Base-by-base conservation (phyloP, 2,888 invertebrate species). In the Dryococelus australis region DNA sequence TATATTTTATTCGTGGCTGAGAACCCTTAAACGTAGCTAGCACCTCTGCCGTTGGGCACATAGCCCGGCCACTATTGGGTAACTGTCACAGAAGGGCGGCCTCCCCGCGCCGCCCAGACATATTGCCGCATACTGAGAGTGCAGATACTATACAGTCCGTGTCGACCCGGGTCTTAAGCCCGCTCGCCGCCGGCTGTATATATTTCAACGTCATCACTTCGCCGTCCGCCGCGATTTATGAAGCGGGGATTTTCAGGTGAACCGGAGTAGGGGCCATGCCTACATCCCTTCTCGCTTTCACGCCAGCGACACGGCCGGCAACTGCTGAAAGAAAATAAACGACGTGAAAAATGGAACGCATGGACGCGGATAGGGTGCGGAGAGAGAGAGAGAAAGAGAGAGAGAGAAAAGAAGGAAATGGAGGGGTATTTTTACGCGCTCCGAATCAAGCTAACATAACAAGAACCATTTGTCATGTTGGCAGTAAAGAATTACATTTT, bases 61-160 rank as follows among this genome's bases (percentile, higher is more conserved):
- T 24, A 3, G 65, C 65, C 65, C 65, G 47, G 47, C 65, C 24
- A 24, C 65, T 65, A 65, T 65, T 65, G 65, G 65, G 65, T 65
- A 65, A 65, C 65, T 65, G 65, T 65, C 65, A 65, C 65, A n/a
- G 65, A 65, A 47, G 47, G 47, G 65, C 24, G 65, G 47, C 12
- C 16, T 47, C n/a, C n/a, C 65, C 65, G 10, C 13, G 24, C 65
- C n/a, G 65, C n/a, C 20, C 65, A 65, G 65, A 65, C 65, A 65
- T 65, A 65, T 65, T 65, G 24, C 65, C 65, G 65, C 65, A 65
- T n/a, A n/a, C 65, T n/a, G 65, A 65, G 65, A n/a, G 65, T n/a
- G 65, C 65, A 65, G 65, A 65, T n/a, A 65, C 65, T 65, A n/a
- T n/a, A 65, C 65, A 65, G 65, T n/a, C 65, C 65, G 24, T 16